A percentile compares a stretch with the other conserved stretches of the same genome.
phyloP scores from a whole-genome alignment of 2,113 vertebrate species.

The Collichthys lucidus region DNA sequence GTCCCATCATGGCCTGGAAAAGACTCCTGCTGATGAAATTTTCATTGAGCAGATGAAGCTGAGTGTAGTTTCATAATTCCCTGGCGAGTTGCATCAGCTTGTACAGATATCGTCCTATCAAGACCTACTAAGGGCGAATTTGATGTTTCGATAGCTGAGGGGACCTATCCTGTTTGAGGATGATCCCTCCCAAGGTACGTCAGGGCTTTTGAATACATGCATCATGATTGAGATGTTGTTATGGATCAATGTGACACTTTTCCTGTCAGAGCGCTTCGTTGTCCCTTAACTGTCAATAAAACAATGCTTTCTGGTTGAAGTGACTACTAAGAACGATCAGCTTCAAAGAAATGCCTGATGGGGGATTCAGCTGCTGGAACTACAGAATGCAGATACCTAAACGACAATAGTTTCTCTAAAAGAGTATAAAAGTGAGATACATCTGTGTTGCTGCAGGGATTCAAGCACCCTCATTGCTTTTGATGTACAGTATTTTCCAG shows the following conservation, averaged over 20 bases:
- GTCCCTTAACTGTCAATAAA: constrained; percentile 37
- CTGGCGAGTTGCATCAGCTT: constrained; percentile 79
- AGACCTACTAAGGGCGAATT: constrained; percentile 53
- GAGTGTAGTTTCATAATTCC: constrained; percentile 82
- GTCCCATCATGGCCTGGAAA: constrained; percentile 71
- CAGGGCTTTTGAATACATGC: constrained; percentile 8
- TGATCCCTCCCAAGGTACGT: constrained; percentile 8
- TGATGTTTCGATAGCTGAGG: constrained; percentile 54
- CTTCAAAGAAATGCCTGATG: neutral
- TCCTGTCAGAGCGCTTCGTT: constrained; percentile 2
- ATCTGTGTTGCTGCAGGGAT: neutral
- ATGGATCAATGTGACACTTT: constrained; percentile 17
- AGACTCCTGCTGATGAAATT: constrained; percentile 83
- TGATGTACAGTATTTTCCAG: neutral
- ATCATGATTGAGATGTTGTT: constrained; percentile 30
- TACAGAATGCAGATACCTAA: constrained; percentile 1
- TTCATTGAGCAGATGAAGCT: constrained; percentile 84
- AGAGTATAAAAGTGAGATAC: neutral
- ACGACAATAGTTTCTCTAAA: constrained; percentile 1
- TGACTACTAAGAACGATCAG: constrained; percentile 14
- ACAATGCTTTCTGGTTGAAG: neutral
- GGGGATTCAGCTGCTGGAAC: neutral
- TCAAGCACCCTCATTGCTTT: neutral
- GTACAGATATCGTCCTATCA: constrained; percentile 77
- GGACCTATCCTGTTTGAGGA: constrained; percentile 38